These are phyloP conservation scores for Pantherophis guttatus DNA, from an alignment of 2,113 vertebrate species.

Conservation along the genomic window DNA sequence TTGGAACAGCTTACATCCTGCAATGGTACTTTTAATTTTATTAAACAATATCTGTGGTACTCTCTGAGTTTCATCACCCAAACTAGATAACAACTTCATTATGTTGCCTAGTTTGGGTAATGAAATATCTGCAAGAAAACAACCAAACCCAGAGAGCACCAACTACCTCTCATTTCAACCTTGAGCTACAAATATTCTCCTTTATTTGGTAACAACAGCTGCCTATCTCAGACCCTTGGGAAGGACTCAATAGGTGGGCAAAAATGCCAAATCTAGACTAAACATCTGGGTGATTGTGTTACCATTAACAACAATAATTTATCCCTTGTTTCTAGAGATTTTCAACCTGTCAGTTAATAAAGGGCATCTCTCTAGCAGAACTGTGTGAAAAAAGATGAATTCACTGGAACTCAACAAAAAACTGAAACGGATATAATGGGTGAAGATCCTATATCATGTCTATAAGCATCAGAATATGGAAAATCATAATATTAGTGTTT, in stretches of 20 bases:
- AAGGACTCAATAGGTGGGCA: neutral
- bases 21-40: neutral
- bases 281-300: neutral
- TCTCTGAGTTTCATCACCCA: neutral
- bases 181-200: neutral
- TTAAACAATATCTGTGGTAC: neutral
- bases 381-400: neutral
- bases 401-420: neutral
- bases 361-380: neutral
- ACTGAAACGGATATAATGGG: neutral
- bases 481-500: neutral
- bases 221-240: neutral
- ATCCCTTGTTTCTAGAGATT: neutral
- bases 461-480: neutral
- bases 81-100: neutral
- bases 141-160: neutral
- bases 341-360: neutral
- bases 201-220: neutral
- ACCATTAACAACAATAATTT: neutral
- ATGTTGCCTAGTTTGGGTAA: neutral
- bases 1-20: neutral
- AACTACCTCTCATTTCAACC: neutral
- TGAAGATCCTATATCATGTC: neutral
- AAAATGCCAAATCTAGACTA: neutral
- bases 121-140: neutral